Conservation (phyloP, 1,140 invertebrate species). For the Euura saliciscinereae region DNA sequence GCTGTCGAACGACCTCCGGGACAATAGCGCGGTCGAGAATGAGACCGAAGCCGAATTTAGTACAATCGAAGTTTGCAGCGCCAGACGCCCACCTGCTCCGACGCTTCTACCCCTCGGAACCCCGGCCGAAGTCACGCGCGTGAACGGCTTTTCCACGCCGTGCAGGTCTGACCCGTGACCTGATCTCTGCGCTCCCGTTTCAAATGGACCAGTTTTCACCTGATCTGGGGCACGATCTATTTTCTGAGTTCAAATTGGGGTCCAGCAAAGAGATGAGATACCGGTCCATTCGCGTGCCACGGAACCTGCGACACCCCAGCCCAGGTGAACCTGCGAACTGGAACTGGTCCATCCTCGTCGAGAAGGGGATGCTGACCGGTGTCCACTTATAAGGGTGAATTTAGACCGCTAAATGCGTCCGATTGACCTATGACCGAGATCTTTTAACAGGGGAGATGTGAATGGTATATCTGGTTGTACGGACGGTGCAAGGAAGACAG, state of each 20-base stretch:
- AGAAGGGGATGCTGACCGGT: slow-evolving; percentile 48
- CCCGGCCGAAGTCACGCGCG: not conserved
- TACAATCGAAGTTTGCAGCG: not conserved
- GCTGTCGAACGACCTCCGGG: not conserved
- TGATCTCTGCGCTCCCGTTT: slow-evolving; percentile 8
- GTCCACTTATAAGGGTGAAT: slow-evolving; percentile 46
- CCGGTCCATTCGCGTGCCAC: slow-evolving; percentile 54
- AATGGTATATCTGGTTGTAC: too few species aligned
- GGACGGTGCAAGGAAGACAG: not conserved
- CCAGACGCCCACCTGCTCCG: not conserved
- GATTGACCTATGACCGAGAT: slow-evolving; percentile 50
- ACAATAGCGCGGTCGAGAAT: not conserved
- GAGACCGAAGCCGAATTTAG: not conserved
- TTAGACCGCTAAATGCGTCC: slow-evolving; percentile 48
- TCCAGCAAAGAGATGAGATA: slow-evolving; percentile 16
- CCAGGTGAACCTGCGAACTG: slow-evolving; percentile 1
- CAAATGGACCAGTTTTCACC: slow-evolving; percentile 49
- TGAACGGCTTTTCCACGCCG: not conserved
- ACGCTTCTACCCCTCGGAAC: slow-evolving; percentile 7
- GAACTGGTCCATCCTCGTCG: slow-evolving; percentile 29
- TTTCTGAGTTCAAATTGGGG: slow-evolving; percentile 8
- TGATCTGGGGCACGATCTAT: slow-evolving; percentile 13
- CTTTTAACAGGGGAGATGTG: not conserved
- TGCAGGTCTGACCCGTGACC: slow-evolving; percentile 9
- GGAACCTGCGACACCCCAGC: slow-evolving; percentile 30